phyloP scores from a whole-genome alignment of 2,797 vertebrate genomes.

The Gymnopithys bicolor region DNA sequence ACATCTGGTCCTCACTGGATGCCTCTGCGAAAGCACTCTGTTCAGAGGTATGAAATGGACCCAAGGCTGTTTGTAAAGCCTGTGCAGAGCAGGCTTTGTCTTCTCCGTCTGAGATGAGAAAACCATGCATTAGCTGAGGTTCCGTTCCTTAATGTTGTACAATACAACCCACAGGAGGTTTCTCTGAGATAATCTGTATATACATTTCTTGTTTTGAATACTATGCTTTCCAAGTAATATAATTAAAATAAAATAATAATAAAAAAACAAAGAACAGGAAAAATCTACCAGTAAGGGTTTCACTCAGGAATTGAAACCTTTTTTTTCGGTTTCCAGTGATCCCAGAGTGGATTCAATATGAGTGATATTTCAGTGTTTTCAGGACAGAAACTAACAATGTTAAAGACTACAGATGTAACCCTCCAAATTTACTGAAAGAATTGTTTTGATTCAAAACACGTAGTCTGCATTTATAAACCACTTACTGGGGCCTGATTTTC shows the following conservation, averaged over 20 bases:
- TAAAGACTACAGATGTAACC: not conserved
- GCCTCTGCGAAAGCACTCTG: not conserved
- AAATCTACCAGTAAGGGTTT: not conserved
- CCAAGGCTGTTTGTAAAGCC: not conserved
- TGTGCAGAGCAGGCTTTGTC: not conserved
- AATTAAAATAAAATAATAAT: not conserved
- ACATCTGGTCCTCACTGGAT: conserved; percentile 37
- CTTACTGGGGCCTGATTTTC: conserved; percentile 47
- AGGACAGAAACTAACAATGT: conserved; percentile 27
- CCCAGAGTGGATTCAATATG: not conserved
- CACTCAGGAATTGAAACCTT: not conserved
- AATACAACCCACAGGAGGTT: not conserved
- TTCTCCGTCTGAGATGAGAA: not conserved
- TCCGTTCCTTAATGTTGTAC: not conserved
- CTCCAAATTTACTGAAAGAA: conserved; percentile 38
- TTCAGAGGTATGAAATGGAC: not conserved
- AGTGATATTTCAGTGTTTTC: conserved; percentile 19
- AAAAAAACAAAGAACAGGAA: not conserved
- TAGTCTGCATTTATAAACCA: conserved; percentile 54
- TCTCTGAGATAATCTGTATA: not conserved
- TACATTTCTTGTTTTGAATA: not conserved
- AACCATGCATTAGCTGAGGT: not conserved
- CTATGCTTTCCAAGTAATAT: not conserved
- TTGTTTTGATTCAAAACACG: conserved; percentile 64
- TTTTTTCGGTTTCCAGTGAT: not conserved